phyloP scores from a whole-genome alignment of 1,140 invertebrate genomes.

The Heliconius melpomene region DNA sequence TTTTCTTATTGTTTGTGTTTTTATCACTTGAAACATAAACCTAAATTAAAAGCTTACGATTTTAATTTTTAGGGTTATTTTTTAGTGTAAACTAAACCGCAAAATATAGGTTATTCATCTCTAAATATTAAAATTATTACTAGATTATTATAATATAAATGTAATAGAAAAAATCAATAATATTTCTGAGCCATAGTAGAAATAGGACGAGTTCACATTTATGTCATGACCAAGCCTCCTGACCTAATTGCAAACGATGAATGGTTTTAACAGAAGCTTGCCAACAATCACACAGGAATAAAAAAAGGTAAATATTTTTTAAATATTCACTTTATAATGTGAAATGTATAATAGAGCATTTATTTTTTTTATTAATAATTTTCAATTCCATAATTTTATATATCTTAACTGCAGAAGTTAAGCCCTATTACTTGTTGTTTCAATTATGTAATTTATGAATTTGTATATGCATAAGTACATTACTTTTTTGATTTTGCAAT shows the following conservation, averaged over 20 bases:
- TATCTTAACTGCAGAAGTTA: too few relatives aligned
- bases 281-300: neutral
- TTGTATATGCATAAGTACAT: too few relatives aligned
- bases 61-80: neutral
- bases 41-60: neutral
- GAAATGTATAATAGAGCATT: neutral
- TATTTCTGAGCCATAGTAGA: slow-evolving; percentile 7
- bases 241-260: slow-evolving; percentile 30
- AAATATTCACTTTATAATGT: neutral
- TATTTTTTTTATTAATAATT: too few relatives aligned
- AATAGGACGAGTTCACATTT: slow-evolving; percentile 26
- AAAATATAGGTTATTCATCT: neutral
- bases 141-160: neutral
- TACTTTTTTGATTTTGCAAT: too few relatives aligned
- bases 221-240: slow-evolving; percentile 32
- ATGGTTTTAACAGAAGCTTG: slow-evolving; percentile 26
- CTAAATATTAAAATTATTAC: neutral
- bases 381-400: too few relatives aligned
- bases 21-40: neutral
- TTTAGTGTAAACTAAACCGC: too few relatives aligned
- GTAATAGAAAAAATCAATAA: neutral
- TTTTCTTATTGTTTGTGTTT: neutral
- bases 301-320: neutral
- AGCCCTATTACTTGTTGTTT: too few relatives aligned
- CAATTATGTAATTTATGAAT: too few relatives aligned